Evolutionary conservation across 30 jellyfish, hydroid and myxozoan genomes (phyloP), one percentile per base, ranked within the genome.

Genomic region (Pelagia noctiluca): DNA sequence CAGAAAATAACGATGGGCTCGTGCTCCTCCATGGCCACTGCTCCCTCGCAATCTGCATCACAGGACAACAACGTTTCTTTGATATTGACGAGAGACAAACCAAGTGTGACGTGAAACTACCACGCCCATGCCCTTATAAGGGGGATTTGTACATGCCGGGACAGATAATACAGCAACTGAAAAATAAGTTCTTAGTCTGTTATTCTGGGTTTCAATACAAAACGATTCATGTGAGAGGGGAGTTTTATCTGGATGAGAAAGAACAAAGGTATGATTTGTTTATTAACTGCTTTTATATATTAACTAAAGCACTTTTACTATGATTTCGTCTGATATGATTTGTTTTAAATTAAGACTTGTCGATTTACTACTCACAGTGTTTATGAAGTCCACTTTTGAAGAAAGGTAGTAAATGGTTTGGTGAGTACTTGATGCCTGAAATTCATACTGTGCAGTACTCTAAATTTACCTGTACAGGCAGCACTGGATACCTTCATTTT

Each of bases 91-190:
- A 80, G 36, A 65, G 54, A 70, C 47, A 24, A 36, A 80, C 90
- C 0, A 46, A 35, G 26, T 80, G 90, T 35, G 77, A 80, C 26
- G 26, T 80, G 37, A 36, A 62, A 3, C 34, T 80, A 52, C 90
- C 90, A n/a, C 90, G 90, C 67, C 90, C 90, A 4, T 80, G 90
- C 26, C 73, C 90, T 0, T 66, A 64, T 32, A 80, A 80, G 42
- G 84, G 84, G 2, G 90, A 80, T 8, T 16, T 38, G 26, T 80
- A 80, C 42, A 80, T 80, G 90, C 90, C 90, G 1, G 90, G 90
- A 26, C 90, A 80, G 25, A 38, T 80, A 3, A 80, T 80, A 2
- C 70, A 80, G 49, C 90, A 80, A 33, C 42, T 64, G 38, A 80
- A 80, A 21, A 80, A 80, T 38, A 80, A 80, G 35, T 80, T 80